phyloP scores from a whole-genome alignment of 2,888 invertebrate species.

The Baccha elongata region DNA sequence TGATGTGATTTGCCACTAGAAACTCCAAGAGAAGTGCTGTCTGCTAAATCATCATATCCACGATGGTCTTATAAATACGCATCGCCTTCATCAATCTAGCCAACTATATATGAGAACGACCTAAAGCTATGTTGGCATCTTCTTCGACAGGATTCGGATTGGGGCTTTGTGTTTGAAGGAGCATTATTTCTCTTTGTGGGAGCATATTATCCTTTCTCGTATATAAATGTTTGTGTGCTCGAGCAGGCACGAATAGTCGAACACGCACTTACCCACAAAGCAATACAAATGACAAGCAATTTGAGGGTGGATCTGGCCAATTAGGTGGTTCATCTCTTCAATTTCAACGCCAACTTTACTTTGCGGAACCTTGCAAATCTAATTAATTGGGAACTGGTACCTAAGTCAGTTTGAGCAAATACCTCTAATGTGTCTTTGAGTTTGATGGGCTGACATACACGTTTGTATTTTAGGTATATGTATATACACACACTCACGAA shows the following conservation, averaged over 20 bases:
- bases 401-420: slow-evolving; percentile 68
- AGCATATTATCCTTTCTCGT: slow-evolving; percentile 26
- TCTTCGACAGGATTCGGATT: not conserved
- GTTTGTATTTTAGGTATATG: too few species aligned
- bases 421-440: slow-evolving; percentile 62
- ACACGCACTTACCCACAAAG: slow-evolving; percentile 60
- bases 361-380: slow-evolving; percentile 65
- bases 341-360: slow-evolving; percentile 64
- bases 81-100: slow-evolving; percentile 52
- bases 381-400: slow-evolving; percentile 68
- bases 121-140: not conserved
- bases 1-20: slow-evolving; percentile 60
- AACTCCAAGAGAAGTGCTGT: slow-evolving; percentile 35
- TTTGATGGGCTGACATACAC: slow-evolving; percentile 27
- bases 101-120: not conserved
- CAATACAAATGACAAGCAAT: slow-evolving; percentile 71
- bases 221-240: slow-evolving; percentile 40
- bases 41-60: slow-evolving; percentile 45
- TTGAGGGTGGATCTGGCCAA: slow-evolving; percentile 70
- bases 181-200: slow-evolving; percentile 17
- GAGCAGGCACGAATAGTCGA: slow-evolving; percentile 41
- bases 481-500: slow-evolving; percentile 18
- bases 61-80: slow-evolving; percentile 19
- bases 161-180: not conserved
- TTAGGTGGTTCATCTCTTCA: slow-evolving; percentile 71